Evolutionary conservation across 2,888 invertebrate species (phyloP).

Genomic region (Microdon myrmicae): DNA sequence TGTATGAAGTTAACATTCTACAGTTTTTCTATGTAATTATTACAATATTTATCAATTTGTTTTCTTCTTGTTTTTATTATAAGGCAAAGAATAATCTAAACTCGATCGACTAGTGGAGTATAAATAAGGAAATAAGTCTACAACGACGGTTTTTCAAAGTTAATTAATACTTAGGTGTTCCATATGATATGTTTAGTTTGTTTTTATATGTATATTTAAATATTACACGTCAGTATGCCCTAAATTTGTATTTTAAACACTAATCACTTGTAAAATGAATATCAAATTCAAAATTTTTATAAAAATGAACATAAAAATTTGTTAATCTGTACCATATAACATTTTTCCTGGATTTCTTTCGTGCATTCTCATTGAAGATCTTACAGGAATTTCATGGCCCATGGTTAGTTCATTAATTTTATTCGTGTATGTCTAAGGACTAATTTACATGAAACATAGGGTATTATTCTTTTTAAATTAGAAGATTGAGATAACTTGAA

Average conservation of each 20-base stretch:
- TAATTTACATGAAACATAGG: too few relatives aligned
- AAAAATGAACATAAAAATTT: conserved; percentile 1
- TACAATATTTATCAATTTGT: conserved; percentile 1
- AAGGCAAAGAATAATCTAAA: conserved; percentile 34
- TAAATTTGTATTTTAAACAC: too few relatives aligned
- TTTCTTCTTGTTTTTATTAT: conserved; percentile 1
- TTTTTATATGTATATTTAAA: conserved; percentile 50
- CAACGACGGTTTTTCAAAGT: conserved; percentile 12
- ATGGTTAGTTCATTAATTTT: too few relatives aligned
- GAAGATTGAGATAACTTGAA: too few relatives aligned
- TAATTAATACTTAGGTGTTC: conserved; percentile 61
- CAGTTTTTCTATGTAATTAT: conserved; percentile 1
- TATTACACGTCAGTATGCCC: too few relatives aligned
- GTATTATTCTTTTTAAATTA: too few relatives aligned
- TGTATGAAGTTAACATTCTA: neutral
- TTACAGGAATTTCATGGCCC: too few relatives aligned
- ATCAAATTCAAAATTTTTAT: conserved; percentile 20
- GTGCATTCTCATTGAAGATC: too few relatives aligned
- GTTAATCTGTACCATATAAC: neutral
- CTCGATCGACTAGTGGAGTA: conserved; percentile 19
- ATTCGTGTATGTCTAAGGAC: too few relatives aligned
- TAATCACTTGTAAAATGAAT: too few relatives aligned
- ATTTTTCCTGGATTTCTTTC: too few relatives aligned
- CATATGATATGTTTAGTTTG: conserved; percentile 64
- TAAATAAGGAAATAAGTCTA: conserved; percentile 22